Percentiles rank a stretch among this genome's conserved stretches.
Conservation (phyloP, 2,888 invertebrate genomes). For the Eupithecia subumbrata region DNA sequence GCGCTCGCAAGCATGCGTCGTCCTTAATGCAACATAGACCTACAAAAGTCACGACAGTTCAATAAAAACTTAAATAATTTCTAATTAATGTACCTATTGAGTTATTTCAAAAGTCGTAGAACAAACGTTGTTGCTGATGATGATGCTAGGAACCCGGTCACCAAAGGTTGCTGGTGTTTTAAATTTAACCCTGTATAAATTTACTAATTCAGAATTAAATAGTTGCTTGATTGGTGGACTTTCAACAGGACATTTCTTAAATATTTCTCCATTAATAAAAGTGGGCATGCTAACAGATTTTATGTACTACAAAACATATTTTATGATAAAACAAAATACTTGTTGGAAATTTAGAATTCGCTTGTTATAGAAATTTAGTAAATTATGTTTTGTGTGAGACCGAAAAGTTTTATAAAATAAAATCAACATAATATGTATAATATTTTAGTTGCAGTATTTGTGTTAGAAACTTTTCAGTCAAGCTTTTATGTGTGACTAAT, state of each 20-base stretch:
- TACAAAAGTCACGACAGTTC: too few relatives aligned
- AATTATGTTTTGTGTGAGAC: constrained; percentile 21
- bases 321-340: background rate
- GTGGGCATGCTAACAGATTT: constrained; percentile 17
- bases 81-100: too few relatives aligned
- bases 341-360: background rate
- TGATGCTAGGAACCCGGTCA: too few relatives aligned
- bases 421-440: background rate
- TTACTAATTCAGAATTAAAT: background rate
- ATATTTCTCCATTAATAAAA: constrained; percentile 7
- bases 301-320: constrained; percentile 13
- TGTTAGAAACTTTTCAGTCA: constrained; percentile 27
- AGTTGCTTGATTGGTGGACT: constrained; percentile 18
- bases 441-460: background rate
- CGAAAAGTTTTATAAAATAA: background rate
- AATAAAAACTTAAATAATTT: too few relatives aligned
- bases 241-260: background rate
- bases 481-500: constrained; percentile 52
- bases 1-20: too few relatives aligned
- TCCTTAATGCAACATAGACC: too few relatives aligned
- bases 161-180: too few relatives aligned
- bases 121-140: too few relatives aligned
- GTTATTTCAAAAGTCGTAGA: too few relatives aligned
- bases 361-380: background rate
- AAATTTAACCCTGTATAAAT: too few relatives aligned